These are phyloP conservation scores for Frankliniella intonsa DNA, from an alignment of 2,888 invertebrate species.

Conservation along the genomic window DNA sequence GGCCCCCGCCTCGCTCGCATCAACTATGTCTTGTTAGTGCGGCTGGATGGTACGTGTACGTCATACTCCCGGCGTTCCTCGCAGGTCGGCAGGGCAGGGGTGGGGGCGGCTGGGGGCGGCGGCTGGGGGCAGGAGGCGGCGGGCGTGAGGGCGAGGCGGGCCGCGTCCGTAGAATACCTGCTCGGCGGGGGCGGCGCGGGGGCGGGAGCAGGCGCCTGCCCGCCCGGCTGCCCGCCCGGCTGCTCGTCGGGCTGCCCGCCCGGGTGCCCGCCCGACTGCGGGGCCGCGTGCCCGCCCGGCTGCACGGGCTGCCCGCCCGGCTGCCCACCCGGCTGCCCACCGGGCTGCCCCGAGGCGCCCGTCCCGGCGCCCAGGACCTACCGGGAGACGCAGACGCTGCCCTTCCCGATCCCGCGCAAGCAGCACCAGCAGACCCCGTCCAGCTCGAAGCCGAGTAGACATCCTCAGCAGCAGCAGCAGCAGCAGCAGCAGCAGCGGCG, in stretches of 20 bases:
- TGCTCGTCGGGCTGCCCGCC: not conserved
- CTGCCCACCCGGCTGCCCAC: constrained; percentile 1
- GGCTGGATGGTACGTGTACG: too few species aligned
- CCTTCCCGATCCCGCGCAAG: not conserved
- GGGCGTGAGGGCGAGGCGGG: not conserved
- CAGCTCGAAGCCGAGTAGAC: too few species aligned
- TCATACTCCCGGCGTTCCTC: too few species aligned
- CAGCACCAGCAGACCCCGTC: not conserved
- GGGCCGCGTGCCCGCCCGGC: not conserved
- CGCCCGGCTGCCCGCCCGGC: not conserved
- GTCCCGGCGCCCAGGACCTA: not conserved
- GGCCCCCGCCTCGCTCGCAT: not conserved
- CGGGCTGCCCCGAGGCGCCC: not conserved
- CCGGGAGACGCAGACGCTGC: constrained; percentile 9
- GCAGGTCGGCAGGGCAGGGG: not conserved
- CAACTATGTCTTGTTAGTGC: too few species aligned
- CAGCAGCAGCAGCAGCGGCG: not conserved
- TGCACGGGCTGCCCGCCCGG: not conserved
- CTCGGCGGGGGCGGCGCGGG: not conserved
- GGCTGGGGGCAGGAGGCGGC: not conserved
- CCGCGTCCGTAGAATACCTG: constrained; percentile 14
- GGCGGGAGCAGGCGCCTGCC: not conserved
- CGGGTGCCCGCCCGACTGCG: not conserved
- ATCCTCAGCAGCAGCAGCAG: too few species aligned
- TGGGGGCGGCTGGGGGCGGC: not conserved